Evolutionary conservation across 2,113 vertebrate species (phyloP), one percentile per base, ranked within the genome.

Genomic region (Seriola rivoliana): DNA sequence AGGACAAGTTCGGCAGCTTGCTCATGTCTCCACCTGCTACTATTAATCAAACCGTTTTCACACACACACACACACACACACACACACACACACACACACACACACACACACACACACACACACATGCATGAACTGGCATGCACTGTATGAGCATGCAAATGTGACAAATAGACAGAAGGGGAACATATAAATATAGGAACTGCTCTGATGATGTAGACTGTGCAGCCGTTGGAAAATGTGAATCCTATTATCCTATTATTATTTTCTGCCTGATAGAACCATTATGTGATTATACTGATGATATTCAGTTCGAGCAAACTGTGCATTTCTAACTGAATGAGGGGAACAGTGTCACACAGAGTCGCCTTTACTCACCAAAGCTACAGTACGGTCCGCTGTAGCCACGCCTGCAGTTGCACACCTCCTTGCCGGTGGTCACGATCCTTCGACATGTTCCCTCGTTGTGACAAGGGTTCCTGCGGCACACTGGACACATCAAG

Each of bases 391-490:
- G 93, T 3, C 98, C 98, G 0, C 85, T 85, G n/a, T 85, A 95
- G 74, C 89, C 91, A 0, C 17, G 29, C 23, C 91, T 95, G 84
- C 98, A 99, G 81, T 91, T 88, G 5, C 98, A 99, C 34, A 97
- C 92, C 0, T 83, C 93, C 82, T 92, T 89, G 29, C 95, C 91
- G 0, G 90, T 97, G 88, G 75, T 65, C n/a, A 76, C 50, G 63
- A 97, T 89, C 78, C 95, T 82, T 66, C 96, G 96, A 84, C 98
- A 99, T 67, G 93, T 88, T 52, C 96, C 96, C 0, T 93, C 96
- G 3, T 98, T 95, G 84, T 96, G 92, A 88, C 98, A 99, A 0
- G 95, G 96, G 87, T 96, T 95, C 5, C 72, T 86, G 42, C 1
- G 34, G 42, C 98, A 99, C 16, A 4, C 98, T 99, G 90, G 13